These are phyloP conservation scores for Lineus longissimus DNA, from an alignment of 1,140 invertebrate genomes.

Conservation along the genomic window DNA sequence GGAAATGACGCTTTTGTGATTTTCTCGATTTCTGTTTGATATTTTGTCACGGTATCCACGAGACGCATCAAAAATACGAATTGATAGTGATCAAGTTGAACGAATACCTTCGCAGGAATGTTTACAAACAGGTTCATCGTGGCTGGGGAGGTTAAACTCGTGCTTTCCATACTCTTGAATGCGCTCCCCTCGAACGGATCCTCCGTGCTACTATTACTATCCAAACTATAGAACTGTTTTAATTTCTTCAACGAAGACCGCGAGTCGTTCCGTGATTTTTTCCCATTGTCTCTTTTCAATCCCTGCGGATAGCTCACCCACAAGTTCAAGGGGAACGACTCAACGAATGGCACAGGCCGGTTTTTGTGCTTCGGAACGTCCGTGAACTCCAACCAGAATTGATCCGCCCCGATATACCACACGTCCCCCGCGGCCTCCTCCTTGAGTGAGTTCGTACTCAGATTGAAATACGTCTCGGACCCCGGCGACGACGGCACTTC, in stretches of 20 bases:
- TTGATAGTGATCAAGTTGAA: conserved; percentile 78
- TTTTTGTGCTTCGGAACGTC: conserved; percentile 63
- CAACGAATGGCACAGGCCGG: conserved; percentile 79
- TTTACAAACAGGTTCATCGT: conserved; percentile 31
- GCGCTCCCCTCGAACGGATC: background rate
- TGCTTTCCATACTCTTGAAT: background rate
- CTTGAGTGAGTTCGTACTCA: conserved; percentile 65
- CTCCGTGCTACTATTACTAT: background rate
- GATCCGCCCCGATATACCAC: conserved; percentile 83
- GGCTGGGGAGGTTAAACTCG: background rate
- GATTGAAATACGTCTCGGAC: conserved; percentile 1
- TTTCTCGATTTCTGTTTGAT: conserved; percentile 1
- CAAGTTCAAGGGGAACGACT: conserved; percentile 81
- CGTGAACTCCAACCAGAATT: conserved; percentile 87
- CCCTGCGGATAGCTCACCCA: conserved; percentile 60
- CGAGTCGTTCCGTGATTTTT: background rate
- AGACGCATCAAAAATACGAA: conserved; percentile 81
- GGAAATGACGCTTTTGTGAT: background rate
- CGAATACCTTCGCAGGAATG: conserved; percentile 35
- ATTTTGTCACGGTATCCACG: conserved; percentile 73
- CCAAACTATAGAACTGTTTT: conserved; percentile 6
- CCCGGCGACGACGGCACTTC: background rate
- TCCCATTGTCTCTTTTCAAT: background rate
- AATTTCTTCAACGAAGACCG: background rate
- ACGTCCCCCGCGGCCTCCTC: conserved; percentile 65